phyloP scores from a whole-genome alignment of 2,113 vertebrate species.

The Miniopterus natalensis region DNA sequence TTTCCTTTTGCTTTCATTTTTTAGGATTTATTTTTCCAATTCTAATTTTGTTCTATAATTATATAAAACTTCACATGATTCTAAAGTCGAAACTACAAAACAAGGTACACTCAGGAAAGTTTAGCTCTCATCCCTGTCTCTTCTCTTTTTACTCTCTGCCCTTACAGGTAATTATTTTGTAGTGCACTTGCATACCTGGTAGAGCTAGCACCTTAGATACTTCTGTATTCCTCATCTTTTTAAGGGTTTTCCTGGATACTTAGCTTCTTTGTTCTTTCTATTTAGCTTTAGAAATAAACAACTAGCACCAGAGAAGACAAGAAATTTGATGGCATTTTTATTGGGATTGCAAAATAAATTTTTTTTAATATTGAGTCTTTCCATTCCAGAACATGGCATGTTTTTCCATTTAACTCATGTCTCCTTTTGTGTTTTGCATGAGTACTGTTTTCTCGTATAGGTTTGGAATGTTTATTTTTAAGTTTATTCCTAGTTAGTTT shows the following conservation, averaged over 20 bases:
- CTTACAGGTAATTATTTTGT: neutral
- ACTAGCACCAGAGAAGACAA: neutral
- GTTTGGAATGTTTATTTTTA: conserved; percentile 6
- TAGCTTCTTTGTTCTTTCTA: neutral
- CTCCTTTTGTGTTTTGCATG: neutral
- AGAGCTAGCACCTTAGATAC: neutral
- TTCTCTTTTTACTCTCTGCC: neutral
- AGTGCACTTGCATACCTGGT: neutral
- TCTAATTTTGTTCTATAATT: neutral
- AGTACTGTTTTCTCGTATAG: neutral
- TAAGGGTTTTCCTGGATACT: neutral
- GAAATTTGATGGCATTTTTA: neutral
- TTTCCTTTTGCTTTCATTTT: conserved; percentile 19
- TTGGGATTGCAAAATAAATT: neutral
- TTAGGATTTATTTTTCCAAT: neutral
- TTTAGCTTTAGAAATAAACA: neutral
- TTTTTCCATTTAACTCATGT: neutral
- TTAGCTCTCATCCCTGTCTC: neutral
- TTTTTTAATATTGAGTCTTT: neutral
- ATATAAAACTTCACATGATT: conserved; percentile 1
- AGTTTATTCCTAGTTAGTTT: neutral
- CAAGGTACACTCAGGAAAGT: neutral
- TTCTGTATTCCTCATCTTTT: neutral
- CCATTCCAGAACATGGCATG: neutral
- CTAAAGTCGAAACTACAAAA: neutral